Evolutionary conservation across 2,797 vertebrate genomes (phyloP), one percentile per base, ranked within the genome.

Genomic region (Typhlichthys eigenmanni): DNA sequence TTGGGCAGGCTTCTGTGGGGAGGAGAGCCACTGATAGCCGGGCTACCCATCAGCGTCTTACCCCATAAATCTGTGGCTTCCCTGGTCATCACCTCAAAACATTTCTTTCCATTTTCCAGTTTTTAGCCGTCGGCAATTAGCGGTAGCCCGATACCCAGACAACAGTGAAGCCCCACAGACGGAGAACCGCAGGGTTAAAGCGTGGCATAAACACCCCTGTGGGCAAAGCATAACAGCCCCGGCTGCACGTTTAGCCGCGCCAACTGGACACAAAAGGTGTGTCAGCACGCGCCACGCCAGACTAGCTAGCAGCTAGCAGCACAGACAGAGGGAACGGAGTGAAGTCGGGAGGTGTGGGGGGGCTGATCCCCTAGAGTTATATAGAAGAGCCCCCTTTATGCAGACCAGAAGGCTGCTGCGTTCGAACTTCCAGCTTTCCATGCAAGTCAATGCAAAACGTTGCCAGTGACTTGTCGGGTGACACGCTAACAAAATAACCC

Each of bases 11-110:
- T 68, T 38, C 34, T 38, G 56, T 80, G 55, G 60, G 80, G 68
- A 78, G 68, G 82, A 68, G 60, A 67, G 70, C 71, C 67, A 78
- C 69, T 69, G 68, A 69, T 74, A 76, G 55, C 58, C 78, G 45
- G 12, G 69, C 72, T 24, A 68, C 66, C 78, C 80, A 75, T 75
- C 65, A 60, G 64, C 76, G 83, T 75, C 85, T 84, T 82, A 68
- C 76, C 77, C 84, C 85, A 86, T 89, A 88, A 91, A 89, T 90
- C 81, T 87, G 84, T n/a, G 71, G 80, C 58, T 62, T 79, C 48
- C 76, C 78, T 87, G 87, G 84, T 89, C 88, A 81, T 87, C 80
- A 80, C 87, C 84, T 89, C 86, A 91, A 85, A 91, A 83, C 81
- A 80, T 74, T 84, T 81, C 85, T 29, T 59, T 77, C 73, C 62